Base-by-base conservation (phyloP, 2,888 invertebrate genomes). In the Portevinia maculata region DNA sequence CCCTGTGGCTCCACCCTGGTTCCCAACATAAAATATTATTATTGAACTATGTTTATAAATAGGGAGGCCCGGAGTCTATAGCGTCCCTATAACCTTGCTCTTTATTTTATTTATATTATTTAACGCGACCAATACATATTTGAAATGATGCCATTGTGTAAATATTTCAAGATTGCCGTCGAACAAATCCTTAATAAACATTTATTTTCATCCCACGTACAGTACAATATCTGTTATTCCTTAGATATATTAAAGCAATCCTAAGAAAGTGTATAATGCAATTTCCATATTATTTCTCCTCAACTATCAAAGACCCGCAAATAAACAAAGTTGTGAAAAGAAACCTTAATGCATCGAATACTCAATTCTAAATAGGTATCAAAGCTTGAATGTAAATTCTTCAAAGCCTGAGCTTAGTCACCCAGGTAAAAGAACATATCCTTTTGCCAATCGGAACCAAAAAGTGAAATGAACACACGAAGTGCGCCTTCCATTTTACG, bases 351-450 rank as follows among this genome's bases (percentile, higher is more conserved):
- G 59, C 64, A 32, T 67, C 28, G 52, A 52, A 30, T 57, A 34
- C 57, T 57, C 37, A 71, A 69, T 65, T 71, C 50, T 41, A 60
- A 76, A 67, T 30, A 50, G 67, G 62, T 69, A 78, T 73, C 78
- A 62, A 62, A 67, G 55, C 65, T 34, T 71, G 76, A 76, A 71
- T 70, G 81, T 65, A 71, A 71, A 71, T 71, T 76, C 71, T 50
- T 71, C 60, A 83, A 71, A 83, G 76, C 69, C 50, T 41, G 4
- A 15, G 34, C 15, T 64, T 17, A 13, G 39, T 62, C 5, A 41
- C 9, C 4, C 30, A 48, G 24, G 1, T 32, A 30, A 60, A 37
- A 32, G 41, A 67, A 30, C 17, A 39, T 34, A 50, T 67, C 34
- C 44, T 57, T 48, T 50, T 65, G 50, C 15, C 3, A 39, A 75